Conservation (phyloP, 2,888 invertebrate genomes). For the Deilephila elpenor region DNA sequence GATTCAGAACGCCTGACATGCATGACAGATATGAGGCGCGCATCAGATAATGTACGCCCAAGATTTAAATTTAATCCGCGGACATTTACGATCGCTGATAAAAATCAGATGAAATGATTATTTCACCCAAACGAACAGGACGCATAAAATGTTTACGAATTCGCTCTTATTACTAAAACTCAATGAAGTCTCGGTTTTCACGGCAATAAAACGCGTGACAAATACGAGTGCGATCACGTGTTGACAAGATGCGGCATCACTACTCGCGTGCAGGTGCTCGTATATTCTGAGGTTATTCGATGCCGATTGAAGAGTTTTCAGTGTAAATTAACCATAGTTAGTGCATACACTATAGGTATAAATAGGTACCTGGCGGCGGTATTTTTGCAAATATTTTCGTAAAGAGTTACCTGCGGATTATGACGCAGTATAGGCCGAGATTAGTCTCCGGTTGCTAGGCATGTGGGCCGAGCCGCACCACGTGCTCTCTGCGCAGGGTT, state of each 20-base stretch:
- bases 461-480: slow-evolving; percentile 18
- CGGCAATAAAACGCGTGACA: neutral
- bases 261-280: neutral
- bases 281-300: neutral
- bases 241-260: neutral
- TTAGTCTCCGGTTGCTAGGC: slow-evolving; percentile 18
- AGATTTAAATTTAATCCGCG: slow-evolving; percentile 5
- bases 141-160: neutral
- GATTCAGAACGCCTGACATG: neutral
- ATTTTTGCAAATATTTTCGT: slow-evolving; percentile 14
- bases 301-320: neutral
- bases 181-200: neutral
- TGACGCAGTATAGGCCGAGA: slow-evolving; percentile 21
- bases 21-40: neutral
- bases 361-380: slow-evolving; percentile 12
- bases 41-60: neutral
- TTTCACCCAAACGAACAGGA: slow-evolving; percentile 7
- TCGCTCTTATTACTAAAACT: neutral
- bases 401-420: slow-evolving; percentile 10
- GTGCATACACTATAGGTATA: slow-evolving; percentile 3
- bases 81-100: slow-evolving; percentile 14
- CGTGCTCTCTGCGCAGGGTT: neutral
- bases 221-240: neutral
- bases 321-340: neutral
- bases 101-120: slow-evolving; percentile 19